Base-by-base conservation (phyloP, 2,888 invertebrate species). In the Hydraecia micacea region DNA sequence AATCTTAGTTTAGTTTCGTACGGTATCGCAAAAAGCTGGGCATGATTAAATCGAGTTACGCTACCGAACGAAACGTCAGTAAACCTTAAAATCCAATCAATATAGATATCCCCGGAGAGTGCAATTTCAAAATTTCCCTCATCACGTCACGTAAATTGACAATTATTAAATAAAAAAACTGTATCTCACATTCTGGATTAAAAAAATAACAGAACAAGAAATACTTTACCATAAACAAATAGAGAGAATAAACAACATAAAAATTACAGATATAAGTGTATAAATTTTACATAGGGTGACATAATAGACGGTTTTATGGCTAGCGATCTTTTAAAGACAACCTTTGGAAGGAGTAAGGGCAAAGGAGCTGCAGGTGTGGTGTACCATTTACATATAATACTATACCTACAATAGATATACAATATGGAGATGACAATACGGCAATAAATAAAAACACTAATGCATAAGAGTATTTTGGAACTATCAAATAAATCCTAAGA, bases 41-140 rank as follows among this genome's bases (percentile, higher is more conserved):
- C 39, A 36, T 71, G 73, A 86, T 82, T 82, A 82, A 79, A 86
- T 82, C 32, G 67, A 82, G 75, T 82, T 73, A 68, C 52, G 36
- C 11, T 42, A 66, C n/a, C 68, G 73, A 79, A 75, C 82, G 25
- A 62, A 85, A 75, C 21, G 28, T 73, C 75, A 71, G 42, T 25
- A 66, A 46, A 73, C 52, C 69, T 65, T 73, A 75, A 84, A 82
- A 76, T 70, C 68, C 77, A 81, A 86, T 86, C 74, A 86, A 77
- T 75, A 82, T 80, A 76, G n/a, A n/a, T 77, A 72, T 69, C 69
- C 77, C 65, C n/a, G 4, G 74, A 76, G 82, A 80, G 52, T 69
- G 69, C 74, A 71, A 78, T 84, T 87, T 82, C 13, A 67, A 65
- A 77, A 62, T 70, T 72, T 67, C 49, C 70, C 32, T 70, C 70